These are phyloP conservation scores for Ondatra zibethicus DNA, from an alignment of 2,113 vertebrate species.

Conservation along the genomic window DNA sequence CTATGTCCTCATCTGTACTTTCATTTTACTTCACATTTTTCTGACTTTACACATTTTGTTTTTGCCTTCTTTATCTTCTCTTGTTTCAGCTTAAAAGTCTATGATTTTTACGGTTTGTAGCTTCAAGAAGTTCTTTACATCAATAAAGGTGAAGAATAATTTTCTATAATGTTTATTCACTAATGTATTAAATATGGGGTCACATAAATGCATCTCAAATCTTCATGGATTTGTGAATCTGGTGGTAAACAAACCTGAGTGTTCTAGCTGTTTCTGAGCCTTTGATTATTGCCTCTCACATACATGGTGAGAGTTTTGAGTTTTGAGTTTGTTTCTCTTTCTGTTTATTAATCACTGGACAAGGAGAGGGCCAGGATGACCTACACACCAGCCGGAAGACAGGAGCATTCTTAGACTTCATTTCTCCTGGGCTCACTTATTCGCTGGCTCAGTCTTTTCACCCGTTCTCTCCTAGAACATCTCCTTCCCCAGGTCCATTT, in stretches of 20 bases:
- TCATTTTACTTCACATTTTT: not conserved
- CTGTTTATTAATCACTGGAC: constrained; percentile 22
- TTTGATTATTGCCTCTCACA: not conserved
- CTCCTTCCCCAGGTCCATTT: not conserved
- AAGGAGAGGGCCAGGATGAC: not conserved
- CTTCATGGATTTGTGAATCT: not conserved
- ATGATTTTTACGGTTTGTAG: not conserved
- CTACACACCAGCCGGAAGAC: not conserved
- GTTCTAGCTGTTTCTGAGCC: not conserved
- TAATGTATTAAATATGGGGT: not conserved
- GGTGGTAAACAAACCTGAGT: not conserved
- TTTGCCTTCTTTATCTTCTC: not conserved
- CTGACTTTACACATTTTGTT: not conserved
- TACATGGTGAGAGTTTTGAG: not conserved
- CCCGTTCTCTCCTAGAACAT: not conserved
- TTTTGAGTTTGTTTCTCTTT: not conserved
- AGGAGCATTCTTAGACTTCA: not conserved
- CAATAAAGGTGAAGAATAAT: not conserved
- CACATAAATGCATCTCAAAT: not conserved
- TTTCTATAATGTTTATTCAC: constrained; percentile 8
- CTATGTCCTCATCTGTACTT: not conserved
- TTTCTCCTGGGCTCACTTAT: not conserved
- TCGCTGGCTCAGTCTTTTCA: not conserved
- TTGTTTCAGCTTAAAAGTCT: not conserved
- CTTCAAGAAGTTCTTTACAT: not conserved